phyloP scores from a whole-genome alignment of 2,113 vertebrate species.

The Felis catus region F.catus_Fca126_mat1.0 CM031417.1:87717001-87717500 shows the following conservation, averaged over 20 bases:
- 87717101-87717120: slow-evolving; percentile 36
- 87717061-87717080: slow-evolving; percentile 22
- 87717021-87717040: slow-evolving; percentile 66
- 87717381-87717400: background rate
- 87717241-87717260: background rate
- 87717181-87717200: background rate
- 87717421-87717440: background rate
- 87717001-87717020: slow-evolving; percentile 62
- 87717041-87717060: slow-evolving; percentile 20
- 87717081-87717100: background rate
- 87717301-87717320: background rate
- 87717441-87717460: background rate
- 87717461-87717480: background rate
- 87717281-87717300: background rate
- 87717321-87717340: background rate
- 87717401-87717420: background rate
- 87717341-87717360: background rate
- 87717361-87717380: background rate
- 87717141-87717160: slow-evolving; percentile 48
- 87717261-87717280: background rate
- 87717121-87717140: slow-evolving; percentile 49
- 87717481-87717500: background rate
- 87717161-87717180: background rate
- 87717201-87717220: background rate
- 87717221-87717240: background rate